Evolutionary conservation across 2,113 vertebrate species (phyloP), one percentile per base, ranked within the genome.

Genomic region (Apodemus speciosus): DNA sequence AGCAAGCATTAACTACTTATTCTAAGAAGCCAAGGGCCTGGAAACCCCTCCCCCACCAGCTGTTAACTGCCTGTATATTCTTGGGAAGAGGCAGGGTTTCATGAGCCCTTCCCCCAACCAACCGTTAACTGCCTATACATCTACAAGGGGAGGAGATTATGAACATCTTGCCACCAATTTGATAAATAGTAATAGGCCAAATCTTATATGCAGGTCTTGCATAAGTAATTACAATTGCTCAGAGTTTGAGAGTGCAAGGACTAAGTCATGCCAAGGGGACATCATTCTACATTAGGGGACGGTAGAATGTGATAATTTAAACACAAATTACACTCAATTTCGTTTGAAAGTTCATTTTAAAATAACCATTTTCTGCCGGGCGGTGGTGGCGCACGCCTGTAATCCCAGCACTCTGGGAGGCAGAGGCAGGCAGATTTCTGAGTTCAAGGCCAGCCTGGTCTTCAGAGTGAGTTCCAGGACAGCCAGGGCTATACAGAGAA

Each of bases 261-360:
- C 53, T 58, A 40, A 60, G 77, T 40, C 77, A 58, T 58, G 6
- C 21, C 21, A 27, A 20, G 16, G 23, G 81, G 20, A n/a, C 9
- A 49, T 43, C 40, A 35, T 35, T 77, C 75, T 16, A 77, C 75
- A n/a, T n/a, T n/a, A 77, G 51, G 9, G n/a, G 27, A 46, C 88
- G 16, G 9, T 40, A 46, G 56, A 79, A 27, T 49, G 25, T 91
- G 46, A 73, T 83, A 64, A 91, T n/a, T 77, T 89, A 62, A 88
- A 71, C 85, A 81, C 73, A 88, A 88, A 71, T 51, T 75, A 81
- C 5, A 49, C 16, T 90, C 93, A 32, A 88, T 64, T 81, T 71
- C 87, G 69, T 40, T 56, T 76, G 23, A 60, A 90, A 91, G 11
- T 77, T 81, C 18, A 72, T 89, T 69, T 81, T 56, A 77, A 77